phyloP scores from a whole-genome alignment of 2,888 invertebrate genomes.

The Eledona agricola region DNA sequence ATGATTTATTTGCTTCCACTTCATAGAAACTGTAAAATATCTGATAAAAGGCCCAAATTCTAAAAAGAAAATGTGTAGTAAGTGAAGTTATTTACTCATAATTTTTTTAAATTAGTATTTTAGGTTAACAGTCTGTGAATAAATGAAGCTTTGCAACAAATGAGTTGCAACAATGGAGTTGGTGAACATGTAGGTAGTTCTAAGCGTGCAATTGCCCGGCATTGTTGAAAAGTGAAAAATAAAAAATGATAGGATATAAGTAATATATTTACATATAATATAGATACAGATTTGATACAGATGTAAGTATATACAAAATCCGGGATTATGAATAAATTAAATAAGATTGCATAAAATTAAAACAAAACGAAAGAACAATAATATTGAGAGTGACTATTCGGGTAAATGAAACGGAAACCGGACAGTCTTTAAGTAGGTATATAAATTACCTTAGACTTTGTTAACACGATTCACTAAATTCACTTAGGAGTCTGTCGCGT shows the following conservation, averaged over 20 bases:
- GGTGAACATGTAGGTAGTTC: no score
- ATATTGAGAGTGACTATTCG: slow-evolving; percentile 31
- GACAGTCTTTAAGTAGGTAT: slow-evolving; percentile 31
- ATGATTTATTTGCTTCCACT: no score
- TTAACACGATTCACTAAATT: slow-evolving; percentile 27
- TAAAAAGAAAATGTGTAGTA: no score
- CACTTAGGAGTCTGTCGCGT: slow-evolving; percentile 36
- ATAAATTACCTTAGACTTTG: slow-evolving; percentile 25
- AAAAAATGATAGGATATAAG: slow-evolving; percentile 25
- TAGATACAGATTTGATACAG: slow-evolving; percentile 42
- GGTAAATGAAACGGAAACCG: slow-evolving; percentile 31
- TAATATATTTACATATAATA: slow-evolving; percentile 45
- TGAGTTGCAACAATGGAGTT: no score
- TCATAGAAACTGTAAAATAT: no score
- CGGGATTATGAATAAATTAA: slow-evolving; percentile 27
- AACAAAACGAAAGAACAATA: slow-evolving; percentile 29
- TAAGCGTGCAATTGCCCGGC: not conserved
- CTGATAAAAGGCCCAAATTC: no score
- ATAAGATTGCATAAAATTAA: slow-evolving; percentile 16
- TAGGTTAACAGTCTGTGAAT: no score
- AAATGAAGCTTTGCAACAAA: no score
- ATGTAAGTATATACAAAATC: slow-evolving; percentile 42
- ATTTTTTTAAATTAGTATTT: no score
- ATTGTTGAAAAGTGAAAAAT: slow-evolving; percentile 1
- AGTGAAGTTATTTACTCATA: no score